phyloP scores from a whole-genome alignment of 1,140 invertebrate genomes.

The Papilio polyxenes region DNA sequence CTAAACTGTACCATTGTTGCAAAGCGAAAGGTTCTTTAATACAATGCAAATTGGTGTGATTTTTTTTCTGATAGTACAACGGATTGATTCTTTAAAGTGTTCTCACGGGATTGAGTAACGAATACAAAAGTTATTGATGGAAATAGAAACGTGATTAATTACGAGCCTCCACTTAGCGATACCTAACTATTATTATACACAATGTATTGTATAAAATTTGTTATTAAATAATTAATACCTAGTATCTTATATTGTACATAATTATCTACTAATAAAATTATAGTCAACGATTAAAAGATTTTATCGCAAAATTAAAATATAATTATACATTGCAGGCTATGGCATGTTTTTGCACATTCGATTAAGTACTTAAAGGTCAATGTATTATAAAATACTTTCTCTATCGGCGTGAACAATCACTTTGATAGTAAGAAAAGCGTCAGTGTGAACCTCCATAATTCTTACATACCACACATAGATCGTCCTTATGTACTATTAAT shows the following conservation, averaged over 20 bases:
- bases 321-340: conserved; percentile 9
- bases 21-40: background rate
- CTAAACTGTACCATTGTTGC: conserved; percentile 18
- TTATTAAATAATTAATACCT: no score
- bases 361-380: background rate
- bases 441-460: background rate
- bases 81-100: background rate
- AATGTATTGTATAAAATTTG: background rate
- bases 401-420: background rate
- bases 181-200: background rate
- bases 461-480: background rate
- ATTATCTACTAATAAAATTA: background rate
- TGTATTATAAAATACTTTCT: conserved; percentile 9
- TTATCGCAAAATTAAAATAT: background rate
- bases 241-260: no score
- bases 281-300: background rate
- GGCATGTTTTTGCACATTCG: background rate
- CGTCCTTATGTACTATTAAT: background rate
- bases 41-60: conserved; percentile 18
- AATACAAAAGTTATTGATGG: background rate
- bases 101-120: conserved; percentile 22
- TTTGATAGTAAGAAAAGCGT: background rate
- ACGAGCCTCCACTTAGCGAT: background rate
- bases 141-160: background rate
- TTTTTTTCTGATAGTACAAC: conserved; percentile 11